Base-by-base conservation (phyloP, 2,888 invertebrate species). In the Drosophila dives region DNA sequence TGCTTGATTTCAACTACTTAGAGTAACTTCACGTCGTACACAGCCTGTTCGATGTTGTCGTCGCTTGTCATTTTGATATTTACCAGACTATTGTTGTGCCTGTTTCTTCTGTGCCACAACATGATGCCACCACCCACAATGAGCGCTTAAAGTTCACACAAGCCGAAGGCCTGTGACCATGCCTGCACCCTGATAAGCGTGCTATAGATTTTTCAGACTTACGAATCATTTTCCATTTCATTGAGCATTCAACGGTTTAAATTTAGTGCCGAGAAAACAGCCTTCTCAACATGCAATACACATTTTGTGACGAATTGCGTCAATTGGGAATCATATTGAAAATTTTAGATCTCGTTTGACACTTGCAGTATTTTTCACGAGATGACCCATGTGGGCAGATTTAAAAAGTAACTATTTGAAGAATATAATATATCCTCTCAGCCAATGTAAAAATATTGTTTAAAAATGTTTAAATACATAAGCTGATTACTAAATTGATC, bases 211-310 rank as follows among this genome's bases (percentile, higher is more conserved):
- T 78, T 78, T 79, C 68, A 72, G 84, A 73, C 81, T 73, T 40
- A 71, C 80, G 68, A 77, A 81, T 83, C 74, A 81, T 77, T 90
- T 86, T 86, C 90, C 86, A 64, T 64, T 77, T 77, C 86, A 86
- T 76, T 86, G 86, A 38, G 61, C 56, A 61, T 67, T 71, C 51
- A 62, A 40, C 78, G n/a, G 82, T 82, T 89, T 82, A 86, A 89
- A 87, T 88, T 85, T 89, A 87, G 86, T 76, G 59, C 50, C 64
- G 2, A 51, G 45, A 64, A 82, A 61, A 60, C 34, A 32, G 75
- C 60, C 45, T 48, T 48, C n/a, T 49, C 60, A 80, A 54, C 68
- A 59, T 38, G 20, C 26, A 12, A 38, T 55, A 55, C 7, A 26
- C 51, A 64, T 66, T 66, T 61, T 61, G 56, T 61, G 51, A 78